Base-by-base conservation (phyloP, 1,140 invertebrate species). In the Euglossa dilemma region DNA sequence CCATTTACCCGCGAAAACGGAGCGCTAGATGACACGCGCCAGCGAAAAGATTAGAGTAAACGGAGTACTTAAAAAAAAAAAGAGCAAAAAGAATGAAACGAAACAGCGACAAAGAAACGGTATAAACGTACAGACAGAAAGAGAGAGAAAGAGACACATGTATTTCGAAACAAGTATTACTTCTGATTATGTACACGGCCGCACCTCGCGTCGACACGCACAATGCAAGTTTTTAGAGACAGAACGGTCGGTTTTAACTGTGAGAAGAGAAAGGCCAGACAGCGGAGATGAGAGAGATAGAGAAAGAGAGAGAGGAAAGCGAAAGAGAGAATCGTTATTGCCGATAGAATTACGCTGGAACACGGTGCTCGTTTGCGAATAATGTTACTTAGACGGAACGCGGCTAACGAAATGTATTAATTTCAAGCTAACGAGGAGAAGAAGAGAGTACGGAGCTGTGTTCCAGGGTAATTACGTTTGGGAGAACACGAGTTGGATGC, bases 141-240 rank as follows among this genome's bases (percentile, higher is more conserved):
- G 36, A 36, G 36, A 36, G 36, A 36, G 36, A 36, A 4, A 36
- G 23, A 43, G 6, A 28, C 59, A n/a, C 59, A 28, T 36, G 25
- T 81, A 45, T 45, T 70, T 72, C 56, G 45, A 64, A 83, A 66
- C 18, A 12, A 70, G 80, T 57, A 63, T 28, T 69, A 36, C 50
- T 87, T 61, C 14, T 76, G 28, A 76, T 76, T 72, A 56, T 93
- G 79, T 94, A 93, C 92, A 94, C 87, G 87, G 92, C 92, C 92
- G 92, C 93, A 93, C 91, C 92, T 90, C 92, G 92, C 92, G 92
- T 93, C 92, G 88, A 93, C 91, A 91, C 92, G 90, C 91, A 84
- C 87, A 47, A 78, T 73, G 70, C 50, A 56, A 20, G 50, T 72
- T 73, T 79, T 83, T 64, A 87, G 64, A 89, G 72, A 57, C 25